Percentiles rank a stretch among this genome's conserved stretches.
Conservation (phyloP, 2,888 invertebrate species). For the Trichacis sp. region DNA sequence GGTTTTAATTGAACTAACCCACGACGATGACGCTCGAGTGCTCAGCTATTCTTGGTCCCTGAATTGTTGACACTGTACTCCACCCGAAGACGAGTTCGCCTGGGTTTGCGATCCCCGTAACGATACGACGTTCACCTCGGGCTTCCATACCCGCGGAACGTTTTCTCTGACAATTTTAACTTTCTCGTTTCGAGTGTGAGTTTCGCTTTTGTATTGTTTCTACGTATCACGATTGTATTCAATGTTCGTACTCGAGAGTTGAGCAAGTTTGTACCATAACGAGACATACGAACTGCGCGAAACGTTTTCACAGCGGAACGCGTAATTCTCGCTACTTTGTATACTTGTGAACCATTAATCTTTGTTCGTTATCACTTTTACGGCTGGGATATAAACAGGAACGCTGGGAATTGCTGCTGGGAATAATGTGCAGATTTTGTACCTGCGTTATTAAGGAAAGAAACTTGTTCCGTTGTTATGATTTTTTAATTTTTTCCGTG, state of each 20-base stretch:
- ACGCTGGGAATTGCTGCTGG: neutral
- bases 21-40: constrained; percentile 48
- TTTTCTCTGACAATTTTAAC: neutral
- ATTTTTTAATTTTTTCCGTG: too few relatives aligned
- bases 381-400: neutral
- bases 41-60: constrained; percentile 53
- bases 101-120: neutral
- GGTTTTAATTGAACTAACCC: constrained; percentile 58
- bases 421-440: too few relatives aligned
- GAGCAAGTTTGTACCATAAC: neutral
- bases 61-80: constrained; percentile 21
- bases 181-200: too few relatives aligned
- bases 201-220: neutral
- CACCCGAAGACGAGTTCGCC: constrained; percentile 7
- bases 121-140: neutral
- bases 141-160: neutral
- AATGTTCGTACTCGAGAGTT: neutral
- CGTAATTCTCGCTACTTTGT: neutral
- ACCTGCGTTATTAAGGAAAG: too few relatives aligned
- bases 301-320: neutral
- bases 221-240: neutral
- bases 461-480: too few relatives aligned
- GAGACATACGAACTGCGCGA: neutral
- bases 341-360: neutral
- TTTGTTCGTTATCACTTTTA: constrained; percentile 1